Evolutionary conservation across 2,888 invertebrate species (phyloP).

Genomic region (Lycocerus yunnanus): DNA sequence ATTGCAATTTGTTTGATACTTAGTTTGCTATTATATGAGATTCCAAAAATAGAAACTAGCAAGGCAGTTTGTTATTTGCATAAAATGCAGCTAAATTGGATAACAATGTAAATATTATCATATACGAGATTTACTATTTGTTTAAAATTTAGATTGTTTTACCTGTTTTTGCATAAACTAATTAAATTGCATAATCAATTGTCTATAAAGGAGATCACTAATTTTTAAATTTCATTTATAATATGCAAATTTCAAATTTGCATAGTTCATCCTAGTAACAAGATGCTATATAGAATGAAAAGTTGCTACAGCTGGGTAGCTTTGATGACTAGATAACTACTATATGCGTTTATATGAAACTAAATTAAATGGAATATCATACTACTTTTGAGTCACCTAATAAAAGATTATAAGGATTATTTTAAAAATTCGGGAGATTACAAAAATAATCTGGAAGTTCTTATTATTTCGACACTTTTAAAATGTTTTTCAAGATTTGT

Average conservation of each 20-base stretch:
- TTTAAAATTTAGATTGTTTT: not conserved
- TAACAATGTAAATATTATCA: not conserved
- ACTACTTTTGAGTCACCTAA: not conserved
- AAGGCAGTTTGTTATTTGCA: not conserved
- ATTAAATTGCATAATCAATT: not conserved
- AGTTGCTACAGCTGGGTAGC: not conserved
- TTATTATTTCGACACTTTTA: not conserved
- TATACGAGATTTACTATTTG: not conserved
- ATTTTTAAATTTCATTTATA: not conserved
- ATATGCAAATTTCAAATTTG: not conserved
- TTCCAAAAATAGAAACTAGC: not conserved
- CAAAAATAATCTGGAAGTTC: not conserved
- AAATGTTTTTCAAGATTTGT: not conserved
- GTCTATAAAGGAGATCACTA: not conserved
- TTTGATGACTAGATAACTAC: not conserved
- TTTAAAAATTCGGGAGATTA: not conserved
- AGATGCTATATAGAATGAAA: not conserved
- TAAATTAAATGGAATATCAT: not conserved
- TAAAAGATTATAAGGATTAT: not conserved
- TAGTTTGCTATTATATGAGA: not conserved
- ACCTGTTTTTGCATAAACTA: not conserved
- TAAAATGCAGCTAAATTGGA: not conserved
- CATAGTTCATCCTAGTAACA: not conserved
- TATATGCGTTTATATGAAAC: too few species aligned
- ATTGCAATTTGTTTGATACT: not conserved